phyloP scores from a whole-genome alignment of 35 echinoderm and acorn worm species.

The Nesometra sesokonis region DNA sequence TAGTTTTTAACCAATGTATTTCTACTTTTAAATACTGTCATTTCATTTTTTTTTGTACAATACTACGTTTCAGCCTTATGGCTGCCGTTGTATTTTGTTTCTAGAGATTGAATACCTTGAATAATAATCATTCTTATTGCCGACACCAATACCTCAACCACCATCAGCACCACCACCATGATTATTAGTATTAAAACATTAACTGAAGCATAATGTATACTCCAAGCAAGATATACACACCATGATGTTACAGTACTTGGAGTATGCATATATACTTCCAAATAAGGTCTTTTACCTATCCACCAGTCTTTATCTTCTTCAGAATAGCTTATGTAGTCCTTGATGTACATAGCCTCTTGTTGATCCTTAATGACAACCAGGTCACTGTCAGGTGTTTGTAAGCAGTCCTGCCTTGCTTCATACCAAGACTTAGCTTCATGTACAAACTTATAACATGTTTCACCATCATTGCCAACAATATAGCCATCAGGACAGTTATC shows the following conservation, averaged over 20 bases:
- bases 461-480: slow-evolving; percentile 21
- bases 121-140: too few species aligned
- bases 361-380: slow-evolving; percentile 55
- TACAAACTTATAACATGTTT: slow-evolving; percentile 84
- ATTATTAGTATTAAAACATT: too few species aligned
- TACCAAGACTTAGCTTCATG: slow-evolving; percentile 29
- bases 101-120: too few species aligned
- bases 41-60: too few species aligned
- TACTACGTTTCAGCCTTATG: too few species aligned
- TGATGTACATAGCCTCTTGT: slow-evolving; percentile 43
- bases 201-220: too few species aligned
- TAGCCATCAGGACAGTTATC: slow-evolving; percentile 72
- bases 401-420: slow-evolving; percentile 60
- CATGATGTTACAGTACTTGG: background rate
- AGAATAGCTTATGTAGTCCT: background rate
- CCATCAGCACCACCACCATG: too few species aligned
- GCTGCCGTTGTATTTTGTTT: too few species aligned
- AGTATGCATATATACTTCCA: background rate
- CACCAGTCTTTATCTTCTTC: slow-evolving; percentile 31
- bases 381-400: slow-evolving; percentile 50
- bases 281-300: slow-evolving; percentile 73
- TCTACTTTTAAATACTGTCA: too few species aligned
- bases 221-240: too few species aligned
- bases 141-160: too few species aligned
- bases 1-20: too few species aligned